Evolutionary conservation across 1,140 invertebrate species (phyloP).

Genomic region (Microplitis mediator): DNA sequence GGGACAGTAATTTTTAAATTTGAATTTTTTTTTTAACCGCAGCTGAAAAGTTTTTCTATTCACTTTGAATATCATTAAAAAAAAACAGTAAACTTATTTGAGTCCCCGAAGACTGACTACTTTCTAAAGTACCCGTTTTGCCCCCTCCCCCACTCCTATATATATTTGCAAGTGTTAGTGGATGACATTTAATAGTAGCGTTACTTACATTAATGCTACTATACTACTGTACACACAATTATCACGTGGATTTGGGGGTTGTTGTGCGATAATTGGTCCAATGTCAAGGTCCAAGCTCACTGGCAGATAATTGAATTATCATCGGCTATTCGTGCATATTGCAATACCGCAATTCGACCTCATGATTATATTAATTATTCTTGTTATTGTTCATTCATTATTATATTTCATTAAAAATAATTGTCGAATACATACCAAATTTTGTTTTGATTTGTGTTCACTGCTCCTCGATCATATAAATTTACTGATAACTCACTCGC

Average conservation of each 20-base stretch:
- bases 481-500: background rate
- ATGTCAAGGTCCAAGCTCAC: constrained; percentile 62
- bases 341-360: constrained; percentile 31
- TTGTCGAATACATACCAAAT: background rate
- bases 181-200: background rate
- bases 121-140: too few relatives aligned
- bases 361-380: background rate
- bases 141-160: too few relatives aligned
- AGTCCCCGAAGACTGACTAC: too few relatives aligned
- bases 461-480: background rate
- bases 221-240: constrained; percentile 16
- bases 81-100: too few relatives aligned
- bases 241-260: constrained; percentile 30
- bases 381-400: background rate
- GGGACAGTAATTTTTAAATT: too few relatives aligned
- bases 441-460: background rate
- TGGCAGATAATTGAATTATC: constrained; percentile 59
- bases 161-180: too few relatives aligned
- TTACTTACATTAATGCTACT: background rate
- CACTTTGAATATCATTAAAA: too few relatives aligned
- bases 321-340: constrained; percentile 57
- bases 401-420: background rate
- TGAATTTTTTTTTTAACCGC: too few relatives aligned
- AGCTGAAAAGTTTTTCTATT: too few relatives aligned
- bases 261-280: constrained; percentile 60